phyloP scores from a whole-genome alignment of 2,888 invertebrate genomes.

The Gortyna flavago region DNA sequence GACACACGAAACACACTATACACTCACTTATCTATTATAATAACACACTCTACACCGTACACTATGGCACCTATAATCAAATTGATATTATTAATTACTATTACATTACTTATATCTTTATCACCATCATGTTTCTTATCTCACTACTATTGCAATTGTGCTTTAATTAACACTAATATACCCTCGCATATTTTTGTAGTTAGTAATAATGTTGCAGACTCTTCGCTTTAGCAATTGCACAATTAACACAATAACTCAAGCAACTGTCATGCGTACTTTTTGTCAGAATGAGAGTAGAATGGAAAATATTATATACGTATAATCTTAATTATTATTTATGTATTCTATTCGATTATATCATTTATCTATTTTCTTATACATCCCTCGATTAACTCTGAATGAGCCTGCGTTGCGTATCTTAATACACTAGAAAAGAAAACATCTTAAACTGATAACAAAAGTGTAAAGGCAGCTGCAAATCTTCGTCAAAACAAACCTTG shows the following conservation, averaged over 20 bases:
- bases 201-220: constrained; percentile 77
- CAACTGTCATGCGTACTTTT: constrained; percentile 90
- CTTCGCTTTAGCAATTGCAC: constrained; percentile 86
- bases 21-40: constrained; percentile 61
- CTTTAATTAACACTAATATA: constrained; percentile 66
- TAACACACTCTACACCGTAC: constrained; percentile 51
- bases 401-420: constrained; percentile 73
- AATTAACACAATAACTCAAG: constrained; percentile 81
- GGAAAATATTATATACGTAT: constrained; percentile 74
- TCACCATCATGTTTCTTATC: constrained; percentile 66
- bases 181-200: constrained; percentile 77
- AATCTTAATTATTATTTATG: constrained; percentile 76
- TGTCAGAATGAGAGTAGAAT: constrained; percentile 77
- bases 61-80: constrained; percentile 57
- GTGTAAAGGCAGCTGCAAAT: constrained; percentile 77
- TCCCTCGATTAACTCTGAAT: constrained; percentile 84
- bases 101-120: constrained; percentile 61
- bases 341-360: constrained; percentile 77
- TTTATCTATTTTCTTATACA: constrained; percentile 82
- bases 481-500: constrained; percentile 71
- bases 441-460: constrained; percentile 83
- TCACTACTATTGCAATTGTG: constrained; percentile 63
- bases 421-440: constrained; percentile 86
- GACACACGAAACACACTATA: constrained; percentile 56
- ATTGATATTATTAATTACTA: constrained; percentile 59